Percentiles rank a stretch among this genome's conserved stretches.
phyloP scores from a whole-genome alignment of 2,113 vertebrate species.

The Leptodactylus fuscus region DNA sequence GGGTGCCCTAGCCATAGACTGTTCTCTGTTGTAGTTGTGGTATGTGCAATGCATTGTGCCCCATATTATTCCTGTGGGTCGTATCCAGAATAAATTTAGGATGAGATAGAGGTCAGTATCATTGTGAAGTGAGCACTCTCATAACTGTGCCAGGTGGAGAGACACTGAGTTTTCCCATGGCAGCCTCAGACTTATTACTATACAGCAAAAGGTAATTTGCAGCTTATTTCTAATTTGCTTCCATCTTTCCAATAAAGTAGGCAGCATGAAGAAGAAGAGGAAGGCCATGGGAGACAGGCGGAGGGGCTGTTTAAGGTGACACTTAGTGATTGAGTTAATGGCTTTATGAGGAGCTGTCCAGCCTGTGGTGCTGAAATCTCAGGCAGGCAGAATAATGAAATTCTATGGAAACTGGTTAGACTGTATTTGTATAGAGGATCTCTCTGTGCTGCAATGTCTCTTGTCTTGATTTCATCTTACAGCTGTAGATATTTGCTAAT shows the following conservation, averaged over 20 bases:
- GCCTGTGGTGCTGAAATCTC: constrained; percentile 34
- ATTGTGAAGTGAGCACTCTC: constrained; percentile 15
- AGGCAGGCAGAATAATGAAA: background rate
- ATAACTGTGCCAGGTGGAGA: constrained; percentile 33
- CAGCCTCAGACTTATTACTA: constrained; percentile 19
- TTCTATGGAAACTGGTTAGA: too few species aligned
- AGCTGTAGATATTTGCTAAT: background rate
- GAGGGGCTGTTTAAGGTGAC: constrained; percentile 37
- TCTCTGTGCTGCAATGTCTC: background rate
- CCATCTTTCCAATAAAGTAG: background rate
- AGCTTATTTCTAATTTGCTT: background rate
- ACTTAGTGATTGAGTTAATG: constrained; percentile 48
- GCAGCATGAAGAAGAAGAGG: background rate
- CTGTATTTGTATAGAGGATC: background rate
- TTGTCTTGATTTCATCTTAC: background rate
- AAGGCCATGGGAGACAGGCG: background rate
- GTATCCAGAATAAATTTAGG: background rate
- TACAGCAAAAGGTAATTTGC: constrained; percentile 49
- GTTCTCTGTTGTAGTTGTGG: background rate
- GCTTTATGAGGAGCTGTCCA: constrained; percentile 34
- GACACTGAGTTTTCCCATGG: constrained; percentile 44
- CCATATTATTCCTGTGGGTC: constrained; percentile 20
- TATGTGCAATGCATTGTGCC: background rate
- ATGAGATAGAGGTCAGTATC: constrained; percentile 32
- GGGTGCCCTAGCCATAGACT: background rate